Evolutionary conservation across 1,140 invertebrate genomes (phyloP).

Genomic region (Bombus consobrinus): DNA sequence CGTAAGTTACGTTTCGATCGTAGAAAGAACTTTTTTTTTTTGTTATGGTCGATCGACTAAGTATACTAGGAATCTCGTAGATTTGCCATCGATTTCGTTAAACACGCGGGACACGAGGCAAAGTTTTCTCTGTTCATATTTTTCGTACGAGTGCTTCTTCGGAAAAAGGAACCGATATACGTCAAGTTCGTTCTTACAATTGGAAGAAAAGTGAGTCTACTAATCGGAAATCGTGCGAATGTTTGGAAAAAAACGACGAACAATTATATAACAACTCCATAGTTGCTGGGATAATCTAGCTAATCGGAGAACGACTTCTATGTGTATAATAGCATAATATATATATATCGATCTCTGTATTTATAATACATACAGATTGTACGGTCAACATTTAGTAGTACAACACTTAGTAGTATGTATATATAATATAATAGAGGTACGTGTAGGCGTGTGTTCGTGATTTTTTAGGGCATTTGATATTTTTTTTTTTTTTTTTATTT

Average conservation of each 20-base stretch:
- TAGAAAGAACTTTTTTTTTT: not conserved
- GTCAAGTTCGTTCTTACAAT: conserved; percentile 10
- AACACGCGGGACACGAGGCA: not conserved
- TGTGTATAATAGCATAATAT: not conserved
- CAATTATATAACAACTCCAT: not conserved
- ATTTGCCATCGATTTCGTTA: too few species aligned
- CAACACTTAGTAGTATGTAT: not conserved
- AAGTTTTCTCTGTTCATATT: not conserved
- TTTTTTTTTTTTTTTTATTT: conserved; percentile 43
- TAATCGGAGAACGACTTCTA: not conserved
- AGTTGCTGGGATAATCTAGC: not conserved
- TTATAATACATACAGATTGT: conserved; percentile 47
- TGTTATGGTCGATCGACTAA: not conserved
- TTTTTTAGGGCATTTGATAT: conserved; percentile 71
- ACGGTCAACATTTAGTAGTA: conserved; percentile 53
- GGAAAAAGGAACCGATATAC: not conserved
- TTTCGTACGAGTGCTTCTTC: not conserved
- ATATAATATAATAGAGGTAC: conserved; percentile 23
- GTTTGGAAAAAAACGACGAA: not conserved
- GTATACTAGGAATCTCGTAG: too few species aligned
- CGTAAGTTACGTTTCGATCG: not conserved
- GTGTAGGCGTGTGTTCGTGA: conserved; percentile 63
- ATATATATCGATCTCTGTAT: conserved; percentile 22
- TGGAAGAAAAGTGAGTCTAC: conserved; percentile 18
- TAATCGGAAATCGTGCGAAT: conserved; percentile 10